phyloP scores from a whole-genome alignment of 2,797 vertebrate genomes.

The Limosa lapponica region DNA sequence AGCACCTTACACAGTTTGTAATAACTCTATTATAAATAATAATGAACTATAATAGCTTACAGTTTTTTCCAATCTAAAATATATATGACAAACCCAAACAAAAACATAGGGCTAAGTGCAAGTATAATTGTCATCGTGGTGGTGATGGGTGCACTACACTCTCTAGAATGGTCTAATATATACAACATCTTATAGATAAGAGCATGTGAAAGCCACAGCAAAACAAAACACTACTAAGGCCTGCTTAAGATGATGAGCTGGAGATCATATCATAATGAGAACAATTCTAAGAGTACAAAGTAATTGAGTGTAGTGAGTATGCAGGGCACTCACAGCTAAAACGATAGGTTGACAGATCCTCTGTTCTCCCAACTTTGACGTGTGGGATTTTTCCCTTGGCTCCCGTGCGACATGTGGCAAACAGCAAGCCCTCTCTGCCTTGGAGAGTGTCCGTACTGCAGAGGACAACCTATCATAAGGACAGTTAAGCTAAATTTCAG shows the following conservation, averaged over 20 bases:
- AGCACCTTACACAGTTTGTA: background rate
- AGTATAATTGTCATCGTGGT: background rate
- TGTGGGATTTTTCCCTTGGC: background rate
- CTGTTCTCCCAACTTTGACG: background rate
- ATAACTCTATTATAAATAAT: background rate
- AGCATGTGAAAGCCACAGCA: background rate
- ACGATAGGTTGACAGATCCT: background rate
- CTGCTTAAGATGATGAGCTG: background rate
- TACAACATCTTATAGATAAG: background rate
- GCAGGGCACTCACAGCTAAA: background rate
- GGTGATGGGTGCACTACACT: background rate
- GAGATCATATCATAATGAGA: background rate
- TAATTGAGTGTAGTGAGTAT: background rate
- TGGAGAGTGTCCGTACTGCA: background rate
- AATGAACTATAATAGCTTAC: background rate
- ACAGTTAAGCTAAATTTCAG: background rate
- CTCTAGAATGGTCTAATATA: background rate
- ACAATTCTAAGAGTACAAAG: background rate
- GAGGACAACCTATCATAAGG: background rate
- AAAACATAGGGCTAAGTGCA: background rate
- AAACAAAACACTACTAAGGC: background rate
- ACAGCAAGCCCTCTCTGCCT: background rate
- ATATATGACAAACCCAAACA: background rate
- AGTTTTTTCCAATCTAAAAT: background rate
- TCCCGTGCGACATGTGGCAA: rapidly evolving